A percentile compares a stretch with the other conserved stretches of the same genome.
Conservation (phyloP, 1,140 invertebrate species). For the Liolophura sinensis region DNA sequence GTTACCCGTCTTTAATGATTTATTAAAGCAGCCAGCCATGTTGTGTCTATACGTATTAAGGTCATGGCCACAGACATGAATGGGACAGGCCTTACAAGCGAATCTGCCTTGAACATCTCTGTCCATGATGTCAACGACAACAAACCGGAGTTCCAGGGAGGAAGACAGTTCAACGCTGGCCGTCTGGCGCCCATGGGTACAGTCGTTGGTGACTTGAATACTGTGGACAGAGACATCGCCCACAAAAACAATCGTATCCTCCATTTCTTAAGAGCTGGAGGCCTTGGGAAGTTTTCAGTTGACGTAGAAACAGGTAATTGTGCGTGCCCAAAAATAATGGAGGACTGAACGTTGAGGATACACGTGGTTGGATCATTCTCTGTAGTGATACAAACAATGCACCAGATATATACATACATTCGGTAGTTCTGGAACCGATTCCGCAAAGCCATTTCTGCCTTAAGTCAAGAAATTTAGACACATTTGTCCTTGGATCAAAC, state of each 20-base stretch:
- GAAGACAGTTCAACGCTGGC: slow-evolving; percentile 5
- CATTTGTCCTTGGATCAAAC: too few species aligned
- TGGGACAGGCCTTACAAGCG: slow-evolving; percentile 8
- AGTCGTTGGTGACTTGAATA: slow-evolving; percentile 4
- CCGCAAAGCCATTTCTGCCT: too few species aligned
- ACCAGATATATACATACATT: too few species aligned
- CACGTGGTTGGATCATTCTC: too few species aligned
- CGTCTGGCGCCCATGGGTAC: slow-evolving; percentile 3
- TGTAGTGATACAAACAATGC: too few species aligned
- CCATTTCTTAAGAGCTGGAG: slow-evolving; percentile 13
- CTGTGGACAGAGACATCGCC: slow-evolving; percentile 11
- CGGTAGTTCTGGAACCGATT: too few species aligned
- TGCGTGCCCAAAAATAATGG: too few species aligned
- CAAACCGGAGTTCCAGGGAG: slow-evolving; percentile 8
- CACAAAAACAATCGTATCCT: slow-evolving; percentile 11
- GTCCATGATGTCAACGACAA: slow-evolving; percentile 21
- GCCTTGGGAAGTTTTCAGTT: slow-evolving; percentile 18
- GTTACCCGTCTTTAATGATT: too few species aligned
- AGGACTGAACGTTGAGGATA: too few species aligned
- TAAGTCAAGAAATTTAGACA: too few species aligned
- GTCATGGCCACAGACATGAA: slow-evolving; percentile 12
- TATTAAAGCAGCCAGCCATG: too few species aligned
- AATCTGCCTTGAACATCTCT: slow-evolving; percentile 9
- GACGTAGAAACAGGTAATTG: slow-evolving; percentile 16
- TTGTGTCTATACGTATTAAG: background rate